These are phyloP conservation scores for Solea solea DNA, from an alignment of 2,113 vertebrate species.

Conservation along the genomic window DNA sequence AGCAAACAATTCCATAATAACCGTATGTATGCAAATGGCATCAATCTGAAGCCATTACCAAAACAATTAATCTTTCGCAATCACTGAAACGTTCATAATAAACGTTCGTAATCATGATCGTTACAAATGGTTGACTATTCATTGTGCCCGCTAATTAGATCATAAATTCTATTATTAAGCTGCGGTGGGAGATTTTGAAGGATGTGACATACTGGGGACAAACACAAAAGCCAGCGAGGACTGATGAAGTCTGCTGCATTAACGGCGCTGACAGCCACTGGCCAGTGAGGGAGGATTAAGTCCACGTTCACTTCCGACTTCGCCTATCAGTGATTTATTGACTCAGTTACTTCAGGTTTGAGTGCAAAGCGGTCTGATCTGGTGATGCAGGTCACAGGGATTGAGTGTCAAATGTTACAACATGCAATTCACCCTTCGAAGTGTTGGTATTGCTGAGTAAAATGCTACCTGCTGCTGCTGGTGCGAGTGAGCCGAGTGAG, in stretches of 20 bases:
- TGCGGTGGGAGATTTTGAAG: conserved; percentile 55
- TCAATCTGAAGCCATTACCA: conserved; percentile 72
- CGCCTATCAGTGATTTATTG: conserved; percentile 48
- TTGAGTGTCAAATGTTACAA: conserved; percentile 31
- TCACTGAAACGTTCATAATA: conserved; percentile 66
- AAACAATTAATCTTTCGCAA: conserved; percentile 74
- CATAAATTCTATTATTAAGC: conserved; percentile 74
- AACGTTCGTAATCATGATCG: conserved; percentile 60
- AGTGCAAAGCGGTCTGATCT: conserved; percentile 27
- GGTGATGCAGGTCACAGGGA: conserved; percentile 29
- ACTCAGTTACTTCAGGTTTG: conserved; percentile 13
- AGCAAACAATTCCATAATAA: conserved; percentile 54
- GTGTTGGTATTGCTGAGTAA: conserved; percentile 50
- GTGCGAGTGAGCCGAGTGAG: conserved; percentile 11
- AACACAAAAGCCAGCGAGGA: conserved; percentile 50
- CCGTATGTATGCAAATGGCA: conserved; percentile 75
- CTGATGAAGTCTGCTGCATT: conserved; percentile 42
- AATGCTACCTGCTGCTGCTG: conserved; percentile 19
- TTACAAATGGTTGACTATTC: conserved; percentile 78
- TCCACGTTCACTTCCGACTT: conserved; percentile 23
- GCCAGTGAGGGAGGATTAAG: conserved; percentile 43
- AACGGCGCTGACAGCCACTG: conserved; percentile 19
- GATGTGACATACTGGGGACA: conserved; percentile 54
- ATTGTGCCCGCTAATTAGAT: conserved; percentile 77
- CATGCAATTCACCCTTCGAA: conserved; percentile 27